Evolutionary conservation across 92 coral and sea anemone genomes (phyloP), one percentile per base, ranked within the genome.

Genomic region (Actinostola sp.): DNA sequence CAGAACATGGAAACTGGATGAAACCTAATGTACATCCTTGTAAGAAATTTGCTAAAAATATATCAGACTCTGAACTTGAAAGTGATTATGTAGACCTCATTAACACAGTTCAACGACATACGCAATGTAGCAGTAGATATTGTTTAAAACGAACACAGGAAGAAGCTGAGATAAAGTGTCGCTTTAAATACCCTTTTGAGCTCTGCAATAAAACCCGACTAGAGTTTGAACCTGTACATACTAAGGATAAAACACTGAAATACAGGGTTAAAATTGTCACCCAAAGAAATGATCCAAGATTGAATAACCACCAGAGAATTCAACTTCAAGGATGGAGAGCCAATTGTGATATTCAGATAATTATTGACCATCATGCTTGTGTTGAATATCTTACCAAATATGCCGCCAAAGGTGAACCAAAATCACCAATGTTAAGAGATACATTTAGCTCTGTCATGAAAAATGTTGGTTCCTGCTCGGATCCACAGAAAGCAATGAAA

Each of bases 281-380:
- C 33, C 77, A 63, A 67, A 69, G 82, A 75, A 87, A 87, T 71
- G 84, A 82, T 65, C 53, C 90, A 1, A 59, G 89, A 48, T 35
- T 83, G 23, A 85, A 85, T 52, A 81, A 77, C 68, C 90, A 85
- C 63, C 82, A 80, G 39, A 82, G 65, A 58, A 86, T 76, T 23
- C 89, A 84, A 68, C n/a, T n/a, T n/a, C 74, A 78, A 32, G 79
- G 86, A 66, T 87, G 92, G 92, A 70, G 88, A 54, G 92, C 88
- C 26, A 85, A 85, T 61, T 78, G 85, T 71, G 85, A 78, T 54
- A 78, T 78, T 19, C 77, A 84, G 67, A 54, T 77, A 20, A 51
- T 78, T 26, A 32, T 84, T 12, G 89, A 78, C 65, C 58, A 84
- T 39, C 72, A 82, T 77, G 83, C 84, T 24, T 84, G 89, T 77